phyloP scores from a whole-genome alignment of 2,113 vertebrate genomes.

The Ptilorrhoa leucosticta region DNA sequence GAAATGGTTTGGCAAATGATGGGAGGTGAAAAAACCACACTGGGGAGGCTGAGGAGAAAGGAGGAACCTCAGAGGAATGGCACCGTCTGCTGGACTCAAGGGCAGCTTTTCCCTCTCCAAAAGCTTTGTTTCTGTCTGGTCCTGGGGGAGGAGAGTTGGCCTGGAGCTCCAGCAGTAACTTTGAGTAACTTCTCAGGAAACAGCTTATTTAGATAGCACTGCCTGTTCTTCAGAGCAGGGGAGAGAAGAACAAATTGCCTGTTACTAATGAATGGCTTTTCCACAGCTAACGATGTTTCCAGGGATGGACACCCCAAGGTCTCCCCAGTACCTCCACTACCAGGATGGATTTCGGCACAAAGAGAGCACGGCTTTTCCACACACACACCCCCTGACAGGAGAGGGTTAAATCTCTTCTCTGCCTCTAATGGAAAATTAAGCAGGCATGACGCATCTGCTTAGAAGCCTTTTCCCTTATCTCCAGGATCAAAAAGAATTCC shows the following conservation, averaged over 20 bases:
- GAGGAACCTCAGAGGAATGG: neutral
- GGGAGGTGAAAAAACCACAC: neutral
- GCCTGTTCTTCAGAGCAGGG: slow-evolving; percentile 23
- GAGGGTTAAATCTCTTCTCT: slow-evolving; percentile 42
- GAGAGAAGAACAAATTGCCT: slow-evolving; percentile 14
- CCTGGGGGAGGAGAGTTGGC: slow-evolving; percentile 42
- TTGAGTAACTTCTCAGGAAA: slow-evolving; percentile 62
- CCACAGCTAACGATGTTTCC: slow-evolving; percentile 28
- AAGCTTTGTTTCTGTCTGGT: neutral
- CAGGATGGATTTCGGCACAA: neutral
- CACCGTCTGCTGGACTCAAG: neutral
- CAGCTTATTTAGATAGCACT: slow-evolving; percentile 63
- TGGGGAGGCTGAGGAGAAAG: neutral
- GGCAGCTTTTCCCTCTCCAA: neutral
- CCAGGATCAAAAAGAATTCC: slow-evolving; percentile 49
- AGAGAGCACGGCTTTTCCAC: neutral
- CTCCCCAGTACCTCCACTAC: neutral
- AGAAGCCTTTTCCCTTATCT: slow-evolving; percentile 50
- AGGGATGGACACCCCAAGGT: neutral
- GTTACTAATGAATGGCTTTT: slow-evolving; percentile 49
- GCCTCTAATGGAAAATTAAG: slow-evolving; percentile 41
- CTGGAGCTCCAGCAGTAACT: slow-evolving; percentile 32
- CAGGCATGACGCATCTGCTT: slow-evolving; percentile 58
- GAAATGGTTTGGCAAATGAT: neutral
- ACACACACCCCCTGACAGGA: neutral